Percentiles rank a stretch among this genome's conserved stretches.
These are phyloP conservation scores for Laticauda colubrina DNA, from an alignment of 2,113 vertebrate genomes.

Conservation along the genomic window DNA sequence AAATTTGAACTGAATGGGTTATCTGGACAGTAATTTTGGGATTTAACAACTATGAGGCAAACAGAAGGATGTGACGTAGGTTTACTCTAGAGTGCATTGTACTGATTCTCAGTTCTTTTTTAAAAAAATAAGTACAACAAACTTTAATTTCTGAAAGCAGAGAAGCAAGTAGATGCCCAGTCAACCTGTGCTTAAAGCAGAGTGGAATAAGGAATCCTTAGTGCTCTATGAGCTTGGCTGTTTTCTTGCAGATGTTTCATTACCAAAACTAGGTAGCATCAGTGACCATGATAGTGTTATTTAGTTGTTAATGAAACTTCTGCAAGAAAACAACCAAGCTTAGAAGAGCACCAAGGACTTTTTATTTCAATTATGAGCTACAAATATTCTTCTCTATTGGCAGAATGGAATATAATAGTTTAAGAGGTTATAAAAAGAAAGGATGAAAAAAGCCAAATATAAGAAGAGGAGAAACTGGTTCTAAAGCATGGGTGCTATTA, in stretches of 20 bases:
- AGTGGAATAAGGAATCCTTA: background rate
- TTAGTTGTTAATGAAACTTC: no score
- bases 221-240: no score
- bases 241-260: no score
- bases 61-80: background rate
- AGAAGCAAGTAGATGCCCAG: background rate
- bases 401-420: background rate
- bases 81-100: background rate
- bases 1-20: conserved; percentile 27
- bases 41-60: background rate
- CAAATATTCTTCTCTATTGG: background rate
- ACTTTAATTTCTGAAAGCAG: background rate
- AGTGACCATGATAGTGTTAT: no score
- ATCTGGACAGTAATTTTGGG: background rate
- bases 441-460: background rate
- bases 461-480: background rate
- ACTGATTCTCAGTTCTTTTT: background rate
- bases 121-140: background rate
- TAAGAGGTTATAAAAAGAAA: background rate
- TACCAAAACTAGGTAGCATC: no score
- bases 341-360: no score
- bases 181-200: background rate
- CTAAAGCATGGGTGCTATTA: background rate
- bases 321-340: no score
- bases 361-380: background rate